These are phyloP conservation scores for Rhineura floridana DNA, from an alignment of 2,113 vertebrate genomes.

Conservation along the genomic window DNA sequence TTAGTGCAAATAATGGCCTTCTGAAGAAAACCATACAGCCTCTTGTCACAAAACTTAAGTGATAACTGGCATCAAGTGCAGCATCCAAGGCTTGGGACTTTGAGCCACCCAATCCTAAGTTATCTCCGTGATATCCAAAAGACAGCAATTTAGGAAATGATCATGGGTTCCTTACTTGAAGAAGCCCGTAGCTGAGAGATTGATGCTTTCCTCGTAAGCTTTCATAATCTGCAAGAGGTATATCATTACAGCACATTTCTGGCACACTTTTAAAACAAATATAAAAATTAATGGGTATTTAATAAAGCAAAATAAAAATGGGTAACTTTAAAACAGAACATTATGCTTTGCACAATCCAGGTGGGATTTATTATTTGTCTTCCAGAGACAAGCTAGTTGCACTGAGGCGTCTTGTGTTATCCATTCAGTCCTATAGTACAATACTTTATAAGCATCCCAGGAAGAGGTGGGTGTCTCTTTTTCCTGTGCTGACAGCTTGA, in stretches of 20 bases:
- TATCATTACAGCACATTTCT: constrained; percentile 20
- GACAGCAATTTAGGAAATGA: background rate
- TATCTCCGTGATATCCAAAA: background rate
- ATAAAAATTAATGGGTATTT: background rate
- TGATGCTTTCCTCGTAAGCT: constrained; percentile 82
- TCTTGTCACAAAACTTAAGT: background rate
- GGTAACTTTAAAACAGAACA: background rate
- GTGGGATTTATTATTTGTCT: background rate
- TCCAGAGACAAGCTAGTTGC: background rate
- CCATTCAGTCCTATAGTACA: background rate
- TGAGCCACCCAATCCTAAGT: background rate
- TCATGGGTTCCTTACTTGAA: constrained; percentile 78
- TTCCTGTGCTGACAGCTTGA: background rate
- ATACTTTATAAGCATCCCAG: background rate
- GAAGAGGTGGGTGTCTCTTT: background rate
- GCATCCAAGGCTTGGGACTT: background rate
- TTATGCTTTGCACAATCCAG: background rate
- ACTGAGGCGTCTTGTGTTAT: background rate
- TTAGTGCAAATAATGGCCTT: background rate
- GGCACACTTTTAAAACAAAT: background rate
- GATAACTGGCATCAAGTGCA: background rate
- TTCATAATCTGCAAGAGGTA: constrained; percentile 68
- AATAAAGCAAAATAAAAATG: constrained; percentile 10
- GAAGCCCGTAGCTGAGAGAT: constrained; percentile 87
- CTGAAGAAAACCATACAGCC: background rate